phyloP scores from a whole-genome alignment of 2,888 invertebrate species.

The Zootermopsis nevadensis region DNA sequence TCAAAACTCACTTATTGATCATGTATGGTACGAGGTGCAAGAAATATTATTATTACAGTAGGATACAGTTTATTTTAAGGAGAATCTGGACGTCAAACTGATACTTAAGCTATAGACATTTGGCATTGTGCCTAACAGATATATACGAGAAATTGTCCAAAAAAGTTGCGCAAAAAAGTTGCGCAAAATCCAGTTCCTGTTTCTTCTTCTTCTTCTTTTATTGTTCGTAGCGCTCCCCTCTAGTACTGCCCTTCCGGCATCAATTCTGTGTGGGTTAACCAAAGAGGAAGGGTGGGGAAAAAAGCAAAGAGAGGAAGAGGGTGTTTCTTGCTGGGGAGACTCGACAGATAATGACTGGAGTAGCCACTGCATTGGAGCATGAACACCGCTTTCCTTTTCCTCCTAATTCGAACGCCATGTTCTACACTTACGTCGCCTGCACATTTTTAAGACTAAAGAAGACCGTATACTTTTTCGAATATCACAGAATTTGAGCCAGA shows the following conservation, averaged over 20 bases:
- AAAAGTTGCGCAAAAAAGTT: background rate
- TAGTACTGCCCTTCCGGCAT: background rate
- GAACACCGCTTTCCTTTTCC: background rate
- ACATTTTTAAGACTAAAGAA: background rate
- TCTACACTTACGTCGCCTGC: background rate
- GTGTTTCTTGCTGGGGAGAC: background rate
- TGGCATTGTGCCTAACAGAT: background rate
- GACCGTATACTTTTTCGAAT: background rate
- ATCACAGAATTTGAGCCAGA: background rate
- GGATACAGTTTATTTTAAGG: no score
- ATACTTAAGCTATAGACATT: background rate
- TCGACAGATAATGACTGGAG: slow-evolving; percentile 9
- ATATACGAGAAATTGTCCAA: background rate
- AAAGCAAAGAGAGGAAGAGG: background rate
- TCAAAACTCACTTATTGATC: no score
- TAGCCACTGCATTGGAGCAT: slow-evolving; percentile 4
- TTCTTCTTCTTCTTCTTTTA: background rate
- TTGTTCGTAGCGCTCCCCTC: background rate
- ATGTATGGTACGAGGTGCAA: no score
- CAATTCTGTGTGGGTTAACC: background rate
- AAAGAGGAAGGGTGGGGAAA: background rate
- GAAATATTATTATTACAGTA: no score
- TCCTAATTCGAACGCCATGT: background rate
- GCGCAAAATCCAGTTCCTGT: background rate
- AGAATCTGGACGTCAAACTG: no score